phyloP scores from a whole-genome alignment of 92 coral and sea anemone species.

The Parazoanthus atlanticus region DNA sequence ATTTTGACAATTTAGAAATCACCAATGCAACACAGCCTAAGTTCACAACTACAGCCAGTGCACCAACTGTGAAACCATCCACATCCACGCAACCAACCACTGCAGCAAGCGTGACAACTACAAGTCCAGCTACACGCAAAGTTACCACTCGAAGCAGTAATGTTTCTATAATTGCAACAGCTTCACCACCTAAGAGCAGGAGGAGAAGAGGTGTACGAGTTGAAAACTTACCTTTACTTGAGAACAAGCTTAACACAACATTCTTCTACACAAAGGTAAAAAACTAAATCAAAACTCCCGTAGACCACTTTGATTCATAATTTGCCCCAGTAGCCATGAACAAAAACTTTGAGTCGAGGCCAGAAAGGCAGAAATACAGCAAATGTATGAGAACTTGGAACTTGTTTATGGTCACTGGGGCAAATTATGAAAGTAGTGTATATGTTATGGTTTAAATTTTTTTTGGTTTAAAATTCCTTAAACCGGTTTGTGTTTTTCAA shows the following conservation, averaged over 20 bases:
- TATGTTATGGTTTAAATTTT: too few species aligned
- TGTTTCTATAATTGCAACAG: neutral
- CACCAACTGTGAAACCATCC: neutral
- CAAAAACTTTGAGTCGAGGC: too few species aligned
- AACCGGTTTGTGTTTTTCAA: too few species aligned
- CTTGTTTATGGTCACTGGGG: too few species aligned
- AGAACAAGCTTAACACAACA: neutral
- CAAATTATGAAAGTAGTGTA: too few species aligned
- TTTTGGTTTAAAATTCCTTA: too few species aligned
- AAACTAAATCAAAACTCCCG: neutral
- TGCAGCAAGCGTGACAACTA: neutral
- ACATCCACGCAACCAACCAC: neutral
- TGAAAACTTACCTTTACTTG: neutral
- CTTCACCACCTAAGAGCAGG: neutral
- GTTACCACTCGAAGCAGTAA: neutral
- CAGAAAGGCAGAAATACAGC: too few species aligned
- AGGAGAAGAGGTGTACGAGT: neutral
- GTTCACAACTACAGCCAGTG: neutral
- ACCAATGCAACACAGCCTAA: neutral
- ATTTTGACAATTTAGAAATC: neutral
- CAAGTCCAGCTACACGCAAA: neutral
- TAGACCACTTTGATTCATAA: too few species aligned
- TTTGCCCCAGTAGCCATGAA: too few species aligned
- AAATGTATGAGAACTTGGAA: too few species aligned
- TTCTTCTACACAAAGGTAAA: neutral